Evolutionary conservation across 2,888 invertebrate genomes (phyloP).

Genomic region (Chaetoderma sp.): DNA sequence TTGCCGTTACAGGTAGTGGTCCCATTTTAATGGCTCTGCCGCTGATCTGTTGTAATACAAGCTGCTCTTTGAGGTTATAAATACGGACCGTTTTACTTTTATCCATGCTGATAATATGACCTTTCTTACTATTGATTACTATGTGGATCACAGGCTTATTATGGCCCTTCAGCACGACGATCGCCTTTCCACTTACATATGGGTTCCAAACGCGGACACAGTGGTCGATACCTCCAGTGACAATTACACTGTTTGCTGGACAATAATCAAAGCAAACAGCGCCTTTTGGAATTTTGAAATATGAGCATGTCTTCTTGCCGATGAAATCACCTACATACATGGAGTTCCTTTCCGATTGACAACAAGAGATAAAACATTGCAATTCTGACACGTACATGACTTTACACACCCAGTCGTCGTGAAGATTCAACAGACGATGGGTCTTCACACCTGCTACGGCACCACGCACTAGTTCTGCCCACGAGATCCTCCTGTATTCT

Average conservation of each 20-base stretch:
- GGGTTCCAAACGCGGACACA: constrained; percentile 84
- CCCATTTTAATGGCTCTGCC: constrained; percentile 48
- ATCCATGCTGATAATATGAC: constrained; percentile 79
- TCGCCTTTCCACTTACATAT: constrained; percentile 79
- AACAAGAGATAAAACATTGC: constrained; percentile 79
- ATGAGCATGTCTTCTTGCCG: constrained; percentile 70
- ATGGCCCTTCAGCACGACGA: constrained; percentile 74
- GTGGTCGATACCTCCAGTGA: constrained; percentile 81
- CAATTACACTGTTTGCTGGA: constrained; percentile 55
- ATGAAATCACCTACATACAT: constrained; percentile 76
- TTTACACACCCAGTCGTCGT: constrained; percentile 79
- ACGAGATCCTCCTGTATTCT: constrained; percentile 40
- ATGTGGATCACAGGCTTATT: constrained; percentile 75
- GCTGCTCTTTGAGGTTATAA: constrained; percentile 79
- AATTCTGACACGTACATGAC: constrained; percentile 78
- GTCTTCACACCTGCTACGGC: constrained; percentile 73
- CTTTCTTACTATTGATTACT: constrained; percentile 77
- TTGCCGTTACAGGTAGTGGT: constrained; percentile 40
- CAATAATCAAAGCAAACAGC: constrained; percentile 68
- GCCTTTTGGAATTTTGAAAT: constrained; percentile 74
- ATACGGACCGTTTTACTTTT: constrained; percentile 81
- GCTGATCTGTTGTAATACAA: constrained; percentile 76
- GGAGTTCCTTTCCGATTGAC: constrained; percentile 72
- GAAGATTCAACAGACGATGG: constrained; percentile 71
- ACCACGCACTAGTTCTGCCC: constrained; percentile 44